Base-by-base conservation (phyloP, 2,888 invertebrate species). In the Neelides folsomi region DNA sequence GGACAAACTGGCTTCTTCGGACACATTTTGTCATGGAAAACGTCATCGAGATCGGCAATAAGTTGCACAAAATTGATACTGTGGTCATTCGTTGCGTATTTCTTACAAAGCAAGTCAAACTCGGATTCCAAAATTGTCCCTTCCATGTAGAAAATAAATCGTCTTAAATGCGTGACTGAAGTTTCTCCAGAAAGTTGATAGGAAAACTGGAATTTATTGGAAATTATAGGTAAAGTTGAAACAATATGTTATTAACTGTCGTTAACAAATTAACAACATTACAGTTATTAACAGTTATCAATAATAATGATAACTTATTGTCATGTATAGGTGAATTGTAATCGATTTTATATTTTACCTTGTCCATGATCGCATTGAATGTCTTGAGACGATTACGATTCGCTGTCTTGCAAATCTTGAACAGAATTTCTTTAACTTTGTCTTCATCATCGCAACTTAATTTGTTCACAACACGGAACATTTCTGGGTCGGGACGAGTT, bases 11-110 rank as follows among this genome's bases (percentile, higher is more conserved):
- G 60, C n/a, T 45, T 34, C 19, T 45, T 48, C 1, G 60, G 56
- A 34, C 63, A 64, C n/a, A 62, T 13, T 27, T 38, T 45, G 1
- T 50, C 47, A 43, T 76, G 72, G 59, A 78, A 77, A 18, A 80
- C 77, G 12, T 79, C 77, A 51, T 83, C 79, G 8, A 86, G 72
- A 1, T 80, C 78, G 49, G 77, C 75, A 5, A 85, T 70, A 67
- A 86, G 84, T 6, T 82, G 82, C 8, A 84, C 76, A 66, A 86
- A 86, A 71, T 86, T 86, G 1, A 86, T 71, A 19, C 83, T 80
- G 69, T 83, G 85, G 2, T 79, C 78, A 69, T 84, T 81, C 67
- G 81, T 83, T 64, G 83, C 75, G 70, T 82, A 86, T 64, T 81
- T 79, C 64, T 83, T 82, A 51, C 86, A 75, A 12, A 86, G 71